Base-by-base conservation (phyloP, 1,140 invertebrate species). In the Cotesia vestalis region DNA sequence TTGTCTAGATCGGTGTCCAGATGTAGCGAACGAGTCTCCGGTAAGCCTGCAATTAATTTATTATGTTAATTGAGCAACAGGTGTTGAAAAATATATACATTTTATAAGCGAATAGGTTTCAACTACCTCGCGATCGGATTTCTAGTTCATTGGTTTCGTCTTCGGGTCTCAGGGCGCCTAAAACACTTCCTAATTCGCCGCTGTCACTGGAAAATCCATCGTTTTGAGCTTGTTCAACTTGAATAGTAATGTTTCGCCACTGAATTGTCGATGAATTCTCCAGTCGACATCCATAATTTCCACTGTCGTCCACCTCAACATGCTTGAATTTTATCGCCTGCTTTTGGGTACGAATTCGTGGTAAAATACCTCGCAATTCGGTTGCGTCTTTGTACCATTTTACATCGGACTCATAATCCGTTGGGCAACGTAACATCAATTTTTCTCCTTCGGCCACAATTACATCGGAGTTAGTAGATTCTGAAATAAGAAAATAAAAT, bases 141-240 rank as follows among this genome's bases (percentile, higher is more conserved):
- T 86, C 81, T 17, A 87, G 75, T 71, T 85, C 84, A 67, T 87
- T 86, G 40, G 81, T 85, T 64, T 85, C 83, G 6, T 86, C 83
- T 4, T 83, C 81, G 1, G 82, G 77, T 38, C 78, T 79, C n/a
- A 79, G 57, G 0, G 79, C 76, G 3, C 76, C 80, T 0, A 82
- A 75, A 0, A 77, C 67, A 66, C 66, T 75, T 8, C 75, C 83
- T 11, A 79, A 72, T 5, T 74, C 76, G 0, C 77, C 75, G 34
- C 46, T 73, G 1, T 83, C 81, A 27, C 79, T 79, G 17, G 78
- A 75, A 52, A 79, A 80, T 55, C 79, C 80, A 17, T 84, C 80
- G 73, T 80, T 78, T 53, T 80, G 80, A 20, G 77, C 52, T 2
- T 73, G 52, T 17, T 82, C 81, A 35, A 86, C 79, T 35, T 73